A percentile compares a stretch with the other conserved stretches of the same genome.
phyloP scores from a whole-genome alignment of 2,113 vertebrate genomes.

The Pterophyllum scalare region DNA sequence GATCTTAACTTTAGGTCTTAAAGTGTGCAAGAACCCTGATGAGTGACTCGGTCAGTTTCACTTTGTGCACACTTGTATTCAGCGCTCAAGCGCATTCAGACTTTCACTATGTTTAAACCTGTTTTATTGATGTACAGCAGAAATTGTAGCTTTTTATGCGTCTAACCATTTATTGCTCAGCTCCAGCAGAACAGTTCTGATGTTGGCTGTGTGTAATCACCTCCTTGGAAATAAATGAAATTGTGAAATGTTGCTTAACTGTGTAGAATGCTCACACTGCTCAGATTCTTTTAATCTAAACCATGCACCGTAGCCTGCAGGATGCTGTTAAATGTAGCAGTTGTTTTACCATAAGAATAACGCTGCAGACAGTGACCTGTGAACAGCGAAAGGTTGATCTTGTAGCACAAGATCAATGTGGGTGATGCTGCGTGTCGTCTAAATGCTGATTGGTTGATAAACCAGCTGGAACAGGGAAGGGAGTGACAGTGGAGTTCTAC shows the following conservation, averaged over 20 bases:
- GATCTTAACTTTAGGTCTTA: not conserved
- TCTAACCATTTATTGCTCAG: not conserved
- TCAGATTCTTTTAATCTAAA: not conserved
- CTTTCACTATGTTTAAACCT: not conserved
- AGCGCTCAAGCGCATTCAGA: not conserved
- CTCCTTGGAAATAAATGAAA: not conserved
- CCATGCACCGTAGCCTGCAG: not conserved
- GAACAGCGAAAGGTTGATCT: not conserved
- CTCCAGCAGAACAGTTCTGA: too few species aligned
- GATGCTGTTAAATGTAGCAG: not conserved
- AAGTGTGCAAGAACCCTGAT: not conserved
- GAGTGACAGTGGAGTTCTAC: not conserved
- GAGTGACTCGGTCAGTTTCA: not conserved
- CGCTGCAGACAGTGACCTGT: not conserved
- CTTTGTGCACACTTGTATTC: not conserved
- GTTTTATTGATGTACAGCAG: not conserved
- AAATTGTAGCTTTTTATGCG: not conserved
- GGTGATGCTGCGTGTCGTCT: not conserved
- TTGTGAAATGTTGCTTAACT: constrained; percentile 1
- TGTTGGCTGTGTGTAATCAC: not conserved
- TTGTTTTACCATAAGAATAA: not conserved
- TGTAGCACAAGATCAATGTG: not conserved
- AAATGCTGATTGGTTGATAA: not conserved
- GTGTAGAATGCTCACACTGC: not conserved
- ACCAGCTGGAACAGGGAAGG: not conserved